Percentiles rank a stretch among this genome's conserved stretches.
Conservation (phyloP, 2,113 vertebrate species). For the Rynchops niger region DNA sequence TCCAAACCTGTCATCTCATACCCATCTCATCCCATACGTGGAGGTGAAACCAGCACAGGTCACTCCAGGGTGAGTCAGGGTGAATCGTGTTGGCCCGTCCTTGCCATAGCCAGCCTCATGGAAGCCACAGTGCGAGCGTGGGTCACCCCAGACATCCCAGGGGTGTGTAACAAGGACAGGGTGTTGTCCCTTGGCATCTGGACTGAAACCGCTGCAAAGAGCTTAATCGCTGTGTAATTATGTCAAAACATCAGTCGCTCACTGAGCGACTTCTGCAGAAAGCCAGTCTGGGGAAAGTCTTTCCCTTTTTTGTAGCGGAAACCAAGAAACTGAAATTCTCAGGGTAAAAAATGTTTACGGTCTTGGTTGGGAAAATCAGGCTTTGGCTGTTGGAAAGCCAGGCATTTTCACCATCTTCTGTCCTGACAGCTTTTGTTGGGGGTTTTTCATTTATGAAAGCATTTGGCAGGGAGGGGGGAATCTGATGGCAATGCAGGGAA, state of each 20-base stretch:
- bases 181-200: neutral
- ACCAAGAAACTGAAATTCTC: neutral
- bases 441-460: constrained; percentile 29
- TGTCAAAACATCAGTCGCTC: neutral
- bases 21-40: accelerated
- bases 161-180: neutral
- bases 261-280: neutral
- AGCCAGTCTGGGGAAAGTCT: neutral
- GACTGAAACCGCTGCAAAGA: neutral
- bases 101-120: accelerated
- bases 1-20: neutral
- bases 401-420: constrained; percentile 33
- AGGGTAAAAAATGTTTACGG: neutral
- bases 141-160: neutral
- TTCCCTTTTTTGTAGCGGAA: neutral
- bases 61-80: neutral
- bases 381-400: neutral
- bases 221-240: neutral
- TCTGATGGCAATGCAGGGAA: neutral
- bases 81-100: neutral
- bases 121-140: accelerated
- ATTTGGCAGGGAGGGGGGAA: constrained; percentile 3
- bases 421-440: constrained; percentile 61
- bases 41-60: neutral
- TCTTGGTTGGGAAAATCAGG: neutral